Evolutionary conservation across 1,140 invertebrate genomes (phyloP).

Genomic region (Cydia strobilella): DNA sequence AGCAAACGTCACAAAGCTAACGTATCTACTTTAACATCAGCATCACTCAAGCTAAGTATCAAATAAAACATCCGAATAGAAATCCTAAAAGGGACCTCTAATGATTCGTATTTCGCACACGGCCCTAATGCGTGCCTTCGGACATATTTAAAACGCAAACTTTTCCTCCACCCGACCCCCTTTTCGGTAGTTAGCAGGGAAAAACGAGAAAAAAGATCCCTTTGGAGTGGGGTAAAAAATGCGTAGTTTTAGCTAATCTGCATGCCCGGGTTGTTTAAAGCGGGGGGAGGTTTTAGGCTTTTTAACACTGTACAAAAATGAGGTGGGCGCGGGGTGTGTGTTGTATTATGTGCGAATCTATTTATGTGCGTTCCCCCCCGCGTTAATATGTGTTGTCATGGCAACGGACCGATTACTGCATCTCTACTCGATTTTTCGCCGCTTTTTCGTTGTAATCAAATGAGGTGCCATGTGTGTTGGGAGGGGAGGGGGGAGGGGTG

Average conservation of each 20-base stretch:
- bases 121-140: slow-evolving; percentile 72
- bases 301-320: slow-evolving; percentile 76
- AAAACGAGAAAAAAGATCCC: slow-evolving; percentile 62
- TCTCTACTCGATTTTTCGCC: slow-evolving; percentile 76
- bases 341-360: slow-evolving; percentile 75
- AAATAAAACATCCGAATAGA: slow-evolving; percentile 27
- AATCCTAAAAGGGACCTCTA: slow-evolving; percentile 52
- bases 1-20: slow-evolving; percentile 21
- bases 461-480: slow-evolving; percentile 67
- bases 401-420: slow-evolving; percentile 73
- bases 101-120: slow-evolving; percentile 70
- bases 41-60: slow-evolving; percentile 27
- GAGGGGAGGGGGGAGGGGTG: slow-evolving; percentile 58
- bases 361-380: slow-evolving; percentile 65
- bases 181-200: slow-evolving; percentile 74
- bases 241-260: slow-evolving; percentile 82
- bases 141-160: slow-evolving; percentile 78
- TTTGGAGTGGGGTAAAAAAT: slow-evolving; percentile 76
- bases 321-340: slow-evolving; percentile 55
- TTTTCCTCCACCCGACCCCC: slow-evolving; percentile 61
- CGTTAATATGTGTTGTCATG: slow-evolving; percentile 75
- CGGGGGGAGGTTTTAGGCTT: slow-evolving; percentile 70
- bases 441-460: slow-evolving; percentile 80
- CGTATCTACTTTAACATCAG: not conserved
- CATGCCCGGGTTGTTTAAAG: slow-evolving; percentile 74